Evolutionary conservation across 2,113 vertebrate genomes (phyloP), one percentile per base, ranked within the genome.

Genomic region (Oncorhynchus masou): DNA sequence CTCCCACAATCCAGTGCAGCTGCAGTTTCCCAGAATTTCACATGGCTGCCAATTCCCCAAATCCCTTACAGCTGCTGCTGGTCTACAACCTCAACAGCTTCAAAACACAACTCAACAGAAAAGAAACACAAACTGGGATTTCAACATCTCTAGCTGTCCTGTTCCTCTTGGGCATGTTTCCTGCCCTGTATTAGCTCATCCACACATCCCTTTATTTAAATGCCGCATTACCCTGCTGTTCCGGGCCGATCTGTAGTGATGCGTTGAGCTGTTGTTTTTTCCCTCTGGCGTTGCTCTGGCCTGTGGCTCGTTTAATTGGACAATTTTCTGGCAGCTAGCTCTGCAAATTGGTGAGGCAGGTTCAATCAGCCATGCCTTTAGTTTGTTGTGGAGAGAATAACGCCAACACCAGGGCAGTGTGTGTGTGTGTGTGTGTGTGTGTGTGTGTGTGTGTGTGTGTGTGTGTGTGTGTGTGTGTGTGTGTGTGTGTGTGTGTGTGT

Each of bases 271-370:
- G 66, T 69, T 71, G 39, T 75, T 71, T 48, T 69, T 39, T 15
- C 74, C 54, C 60, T 27, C 16, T 67, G 68, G 70, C 49, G 39
- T 54, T 59, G 77, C 73, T 27, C 67, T 75, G 59, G 79, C 70
- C 75, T 59, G 72, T 78, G 60, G 67, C 77, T 78, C 73, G 77
- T 81, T 84, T 85, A 84, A 88, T 88, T 84, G 87, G 81, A 70
- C 74, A 16, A 86, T 84, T 84, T 81, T 87, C 74, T 83, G 85
- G 68, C 76, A 76, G 77, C 80, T 75, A 68, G 82, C 74, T 82
- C 73, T 71, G 73, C 73, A 81, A 74, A 85, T 80, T 80, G 79
- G 64, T 68, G 77, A 86, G 83, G 85, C 81, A 79, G 78, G 77
- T 84, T 80, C 80, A 84, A 75, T 81, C 80, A 84, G 71, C 82